Evolutionary conservation across 2,888 invertebrate genomes (phyloP).

Genomic region (Noctua comes): DNA sequence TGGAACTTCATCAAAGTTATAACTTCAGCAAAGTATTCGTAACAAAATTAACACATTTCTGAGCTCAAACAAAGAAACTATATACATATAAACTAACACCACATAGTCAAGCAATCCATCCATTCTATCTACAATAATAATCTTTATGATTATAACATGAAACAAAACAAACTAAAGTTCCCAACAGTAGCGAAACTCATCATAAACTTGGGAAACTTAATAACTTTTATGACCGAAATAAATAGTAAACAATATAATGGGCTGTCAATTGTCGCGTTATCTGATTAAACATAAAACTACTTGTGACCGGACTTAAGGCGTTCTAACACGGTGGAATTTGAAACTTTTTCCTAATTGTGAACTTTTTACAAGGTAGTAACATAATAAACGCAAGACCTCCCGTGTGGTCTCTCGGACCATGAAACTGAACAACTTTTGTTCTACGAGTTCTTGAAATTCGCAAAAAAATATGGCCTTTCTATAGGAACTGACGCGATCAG

Average conservation of each 20-base stretch:
- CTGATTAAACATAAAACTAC: slow-evolving; percentile 63
- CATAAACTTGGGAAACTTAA: slow-evolving; percentile 58
- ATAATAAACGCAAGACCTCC: background rate
- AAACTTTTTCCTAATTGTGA: background rate
- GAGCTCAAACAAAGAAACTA: background rate
- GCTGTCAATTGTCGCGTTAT: slow-evolving; percentile 64
- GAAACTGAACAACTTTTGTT: too few species aligned
- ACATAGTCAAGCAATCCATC: background rate
- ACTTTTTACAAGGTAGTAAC: background rate
- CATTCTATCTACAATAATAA: slow-evolving; percentile 35
- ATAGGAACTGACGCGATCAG: too few species aligned
- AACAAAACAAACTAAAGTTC: slow-evolving; percentile 45
- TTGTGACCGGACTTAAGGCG: slow-evolving; percentile 10
- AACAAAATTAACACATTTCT: background rate
- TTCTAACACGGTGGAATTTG: slow-evolving; percentile 6
- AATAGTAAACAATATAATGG: slow-evolving; percentile 65
- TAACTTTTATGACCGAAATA: slow-evolving; percentile 67
- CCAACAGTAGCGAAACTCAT: slow-evolving; percentile 51
- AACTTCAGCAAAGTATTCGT: background rate
- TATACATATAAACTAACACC: background rate
- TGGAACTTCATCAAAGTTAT: background rate
- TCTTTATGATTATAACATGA: slow-evolving; percentile 45
- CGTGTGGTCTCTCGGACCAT: too few species aligned
- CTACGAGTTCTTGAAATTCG: too few species aligned
- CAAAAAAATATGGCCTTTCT: too few species aligned